Conservation (phyloP, 2,113 vertebrate genomes). For the Notarius lentiginosus region DNA sequence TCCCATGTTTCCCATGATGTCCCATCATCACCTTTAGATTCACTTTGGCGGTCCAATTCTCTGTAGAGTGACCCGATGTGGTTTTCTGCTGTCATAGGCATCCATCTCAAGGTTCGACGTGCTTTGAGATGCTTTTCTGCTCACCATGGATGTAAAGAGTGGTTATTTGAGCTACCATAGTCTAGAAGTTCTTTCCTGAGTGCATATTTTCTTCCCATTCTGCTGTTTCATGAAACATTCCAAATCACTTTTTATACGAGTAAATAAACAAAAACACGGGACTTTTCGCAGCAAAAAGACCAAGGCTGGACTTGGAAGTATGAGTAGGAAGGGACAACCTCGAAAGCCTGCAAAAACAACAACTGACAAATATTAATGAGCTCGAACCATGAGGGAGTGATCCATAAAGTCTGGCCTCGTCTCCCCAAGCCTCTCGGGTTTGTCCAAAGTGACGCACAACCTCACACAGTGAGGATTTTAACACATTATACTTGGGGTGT, state of each 20-base stretch:
- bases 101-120: neutral
- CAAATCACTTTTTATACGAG: neutral
- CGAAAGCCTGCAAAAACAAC: constrained; percentile 10
- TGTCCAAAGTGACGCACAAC: constrained; percentile 16
- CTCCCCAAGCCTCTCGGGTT: constrained; percentile 4
- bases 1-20: too few species aligned
- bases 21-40: too few species aligned
- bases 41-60: neutral
- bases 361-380: constrained; percentile 27
- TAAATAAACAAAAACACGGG: neutral
- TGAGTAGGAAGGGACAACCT: neutral
- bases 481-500: constrained; percentile 39
- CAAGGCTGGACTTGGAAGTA: neutral
- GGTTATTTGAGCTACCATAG: neutral
- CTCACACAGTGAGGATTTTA: constrained; percentile 26
- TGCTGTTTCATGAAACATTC: neutral
- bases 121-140: neutral
- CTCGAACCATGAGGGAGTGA: neutral
- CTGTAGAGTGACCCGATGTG: too few species aligned
- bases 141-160: neutral
- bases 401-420: constrained; percentile 22
- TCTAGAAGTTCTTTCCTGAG: neutral
- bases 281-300: neutral
- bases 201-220: neutral
- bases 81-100: neutral